Base-by-base conservation (phyloP, 2,888 invertebrate species). In the Scaptomyza polygonia region DNA sequence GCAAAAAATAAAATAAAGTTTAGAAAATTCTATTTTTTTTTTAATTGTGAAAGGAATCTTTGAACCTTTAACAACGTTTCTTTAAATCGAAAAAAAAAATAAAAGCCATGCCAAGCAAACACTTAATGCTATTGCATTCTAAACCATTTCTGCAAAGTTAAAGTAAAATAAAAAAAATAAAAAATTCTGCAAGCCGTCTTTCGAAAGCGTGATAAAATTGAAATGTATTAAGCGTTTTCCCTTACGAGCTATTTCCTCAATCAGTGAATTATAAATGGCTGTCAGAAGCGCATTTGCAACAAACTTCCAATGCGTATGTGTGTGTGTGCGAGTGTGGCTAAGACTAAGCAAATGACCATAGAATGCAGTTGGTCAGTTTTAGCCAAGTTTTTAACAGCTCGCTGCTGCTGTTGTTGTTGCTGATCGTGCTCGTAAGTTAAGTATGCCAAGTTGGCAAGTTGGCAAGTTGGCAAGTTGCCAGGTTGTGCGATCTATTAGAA, bases 401-500 rank as follows among this genome's bases (percentile, higher is more conserved):
- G 25, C 25, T 3, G 32, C 7, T 32, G 32, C 5, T 30, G 14
- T 18, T 43, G 53, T 34, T 49, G 51, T 12, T 40, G 40, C n/a
- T 18, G 52, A 45, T 29, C 25, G 39, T 45, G 55, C 55, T 56
- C 69, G 75, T 63, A 58, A 68, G 68, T 79, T 72, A 69, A 77
- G 73, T 80, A 79, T 79, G 80, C 76, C 69, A 74, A 67, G 63
- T 64, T 77, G 61, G 40, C 12, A 32, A 40, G 54, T 21, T 21
- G 61, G 40, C 12, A 32, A 40, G 54, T 21, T 21, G 21, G 3
- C 21, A 21, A 25, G 25, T 53, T 70, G 58, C 55, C 54, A 67
- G 51, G 5, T 27, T 66, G 47, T 67, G 48, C 86, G 80, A 82
- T 86, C 80, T 79, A 77, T 83, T 83, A 73, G 80, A 67, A 80